These are phyloP conservation scores for Adrianichthys oophorus DNA, from an alignment of 2,797 vertebrate genomes.

Conservation along the genomic window DNA sequence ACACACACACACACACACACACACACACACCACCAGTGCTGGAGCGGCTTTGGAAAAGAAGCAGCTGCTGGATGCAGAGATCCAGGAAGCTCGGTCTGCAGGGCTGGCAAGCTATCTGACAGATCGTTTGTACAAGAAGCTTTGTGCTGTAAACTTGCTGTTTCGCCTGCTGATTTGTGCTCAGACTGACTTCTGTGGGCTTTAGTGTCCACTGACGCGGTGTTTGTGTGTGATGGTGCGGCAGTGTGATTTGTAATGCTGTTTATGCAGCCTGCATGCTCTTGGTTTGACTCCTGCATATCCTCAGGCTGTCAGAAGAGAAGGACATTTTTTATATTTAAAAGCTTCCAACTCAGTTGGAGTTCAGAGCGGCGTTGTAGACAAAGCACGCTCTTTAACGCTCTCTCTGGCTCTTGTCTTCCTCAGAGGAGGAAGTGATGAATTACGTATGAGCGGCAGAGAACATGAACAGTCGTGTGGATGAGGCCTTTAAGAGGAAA, in stretches of 20 bases:
- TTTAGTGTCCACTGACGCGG: slow-evolving; percentile 23
- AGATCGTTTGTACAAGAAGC: slow-evolving; percentile 51
- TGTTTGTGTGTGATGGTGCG: slow-evolving; percentile 14
- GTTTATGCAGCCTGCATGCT: slow-evolving; percentile 70
- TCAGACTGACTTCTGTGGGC: slow-evolving; percentile 38
- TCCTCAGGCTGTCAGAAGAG: slow-evolving; percentile 49
- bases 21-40: slow-evolving; percentile 13
- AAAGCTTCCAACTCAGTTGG: slow-evolving; percentile 51
- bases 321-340: slow-evolving; percentile 67
- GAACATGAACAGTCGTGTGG: slow-evolving; percentile 34
- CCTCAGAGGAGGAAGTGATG: slow-evolving; percentile 61
- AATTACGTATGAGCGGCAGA: slow-evolving; percentile 67
- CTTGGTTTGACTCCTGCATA: slow-evolving; percentile 51
- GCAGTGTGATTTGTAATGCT: slow-evolving; percentile 58
- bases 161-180: slow-evolving; percentile 51
- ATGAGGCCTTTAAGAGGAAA: slow-evolving; percentile 70
- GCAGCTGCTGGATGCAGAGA: slow-evolving; percentile 41
- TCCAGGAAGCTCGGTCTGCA: slow-evolving; percentile 46
- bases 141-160: slow-evolving; percentile 29
- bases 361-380: slow-evolving; percentile 32
- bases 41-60: slow-evolving; percentile 35
- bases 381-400: slow-evolving; percentile 29
- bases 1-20: too few relatives aligned
- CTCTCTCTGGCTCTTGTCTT: slow-evolving; percentile 17
- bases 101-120: slow-evolving; percentile 48